Base-by-base conservation (phyloP, 2,113 vertebrate genomes). In the Elachura formosa region DNA sequence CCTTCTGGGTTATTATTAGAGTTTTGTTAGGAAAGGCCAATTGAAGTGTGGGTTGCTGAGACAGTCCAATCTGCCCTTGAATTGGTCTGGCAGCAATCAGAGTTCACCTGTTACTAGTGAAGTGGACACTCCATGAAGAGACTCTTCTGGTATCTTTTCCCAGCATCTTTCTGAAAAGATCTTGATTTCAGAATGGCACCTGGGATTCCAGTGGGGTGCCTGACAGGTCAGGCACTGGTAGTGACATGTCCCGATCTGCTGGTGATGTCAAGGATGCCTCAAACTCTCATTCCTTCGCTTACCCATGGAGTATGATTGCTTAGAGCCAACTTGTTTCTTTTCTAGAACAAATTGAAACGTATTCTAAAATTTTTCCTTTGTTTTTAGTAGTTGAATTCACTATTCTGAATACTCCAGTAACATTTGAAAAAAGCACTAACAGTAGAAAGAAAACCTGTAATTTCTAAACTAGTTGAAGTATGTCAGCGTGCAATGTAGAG, bases 241-340 rank as follows among this genome's bases (percentile, higher is more conserved):
- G n/a, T 40, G 31, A 73, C 33, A 5, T 1, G 9, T 71, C 54
- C 6, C 0, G 0, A 1, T 48, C 69, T 68, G 31, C 45, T 62
- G 20, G 10, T 52, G 20, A 69, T 15, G 2, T 43, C 29, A 68
- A 72, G 43, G 18, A 41, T 0, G 4, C 26, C 31, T 29, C 11
- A 29, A 24, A 20, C 20, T 48, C 21, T 80, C 51, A 48, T 23
- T 34, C 28, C 17, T 52, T 29, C 1, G 0, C 18, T 38, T 54
- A 46, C 14, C n/a, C 31, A 21, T 1, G 3, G 38, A 87, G 6
- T 29, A 18, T 2, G 19, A 40, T 23, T 55, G 8, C 48, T 62
- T 55, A 74, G 49, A 77, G 10, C 4, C 14, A 61, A 8, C 5
- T 31, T 54, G 6, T n/a, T 78, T 41, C 45, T 71, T 58, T 71